These are phyloP conservation scores for Polymixis lichenea DNA, from an alignment of 2,888 invertebrate genomes.

Conservation along the genomic window DNA sequence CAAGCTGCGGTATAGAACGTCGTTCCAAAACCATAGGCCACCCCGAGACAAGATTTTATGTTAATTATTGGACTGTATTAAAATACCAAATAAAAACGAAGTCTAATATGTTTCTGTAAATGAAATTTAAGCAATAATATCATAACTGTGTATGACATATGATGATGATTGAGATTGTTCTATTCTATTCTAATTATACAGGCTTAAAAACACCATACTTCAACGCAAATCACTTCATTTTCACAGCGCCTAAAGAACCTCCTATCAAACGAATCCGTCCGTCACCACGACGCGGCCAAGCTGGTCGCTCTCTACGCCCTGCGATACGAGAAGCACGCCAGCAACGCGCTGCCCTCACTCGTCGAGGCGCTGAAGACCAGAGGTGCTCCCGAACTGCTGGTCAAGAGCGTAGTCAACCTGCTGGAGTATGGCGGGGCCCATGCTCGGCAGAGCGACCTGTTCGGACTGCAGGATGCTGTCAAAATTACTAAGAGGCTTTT, in stretches of 20 bases:
- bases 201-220: background rate
- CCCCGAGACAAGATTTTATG: background rate
- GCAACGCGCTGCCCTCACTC: constrained; percentile 93
- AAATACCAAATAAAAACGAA: background rate
- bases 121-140: background rate
- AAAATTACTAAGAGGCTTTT: constrained; percentile 97
- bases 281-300: constrained; percentile 95
- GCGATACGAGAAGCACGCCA: constrained; percentile 97
- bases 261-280: constrained; percentile 93
- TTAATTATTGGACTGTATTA: background rate
- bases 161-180: too few species aligned
- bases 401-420: constrained; percentile 92
- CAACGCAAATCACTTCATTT: background rate
- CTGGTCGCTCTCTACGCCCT: constrained; percentile 98
- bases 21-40: background rate
- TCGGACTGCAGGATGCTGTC: constrained; percentile 95
- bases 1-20: too few species aligned
- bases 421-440: constrained; percentile 96
- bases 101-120: background rate
- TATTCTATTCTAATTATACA: too few species aligned
- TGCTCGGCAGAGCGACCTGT: constrained; percentile 95
- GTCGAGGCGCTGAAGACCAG: constrained; percentile 93
- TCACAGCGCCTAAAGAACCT: constrained; percentile 94
- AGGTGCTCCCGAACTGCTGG: constrained; percentile 91
- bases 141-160: too few species aligned